Conservation (phyloP, 2,113 vertebrate species). For the Microcebus tavaratra region DNA sequence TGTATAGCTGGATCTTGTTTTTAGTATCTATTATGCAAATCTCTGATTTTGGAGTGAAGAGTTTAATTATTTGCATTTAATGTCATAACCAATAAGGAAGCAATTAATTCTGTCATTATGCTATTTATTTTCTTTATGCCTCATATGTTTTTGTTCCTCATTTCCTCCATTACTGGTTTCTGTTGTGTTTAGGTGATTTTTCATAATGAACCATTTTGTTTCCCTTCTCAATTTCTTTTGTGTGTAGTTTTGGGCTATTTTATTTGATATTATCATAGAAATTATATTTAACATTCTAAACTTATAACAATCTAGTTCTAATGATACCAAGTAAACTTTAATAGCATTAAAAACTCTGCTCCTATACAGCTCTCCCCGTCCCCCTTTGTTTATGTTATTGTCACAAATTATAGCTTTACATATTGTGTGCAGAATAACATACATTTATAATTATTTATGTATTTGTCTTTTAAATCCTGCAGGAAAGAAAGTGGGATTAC, state of each 20-base stretch:
- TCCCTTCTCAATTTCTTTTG: neutral
- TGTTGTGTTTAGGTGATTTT: neutral
- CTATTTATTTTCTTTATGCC: neutral
- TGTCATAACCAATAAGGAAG: neutral
- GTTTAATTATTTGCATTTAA: too few species aligned
- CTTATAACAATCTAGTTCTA: neutral
- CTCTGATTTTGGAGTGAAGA: too few species aligned
- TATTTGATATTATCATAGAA: neutral
- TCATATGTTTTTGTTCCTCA: neutral
- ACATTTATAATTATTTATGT: neutral
- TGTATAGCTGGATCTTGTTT: neutral
- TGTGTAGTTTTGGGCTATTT: neutral
- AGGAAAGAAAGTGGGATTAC: neutral
- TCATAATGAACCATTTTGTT: neutral
- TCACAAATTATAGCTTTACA: neutral
- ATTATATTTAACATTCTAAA: neutral
- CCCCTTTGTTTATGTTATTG: neutral
- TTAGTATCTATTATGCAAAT: too few species aligned
- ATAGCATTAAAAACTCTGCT: neutral
- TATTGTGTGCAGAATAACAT: neutral
- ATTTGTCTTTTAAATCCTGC: neutral
- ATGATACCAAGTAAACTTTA: neutral
- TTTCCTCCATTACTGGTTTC: neutral
- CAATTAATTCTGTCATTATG: neutral
- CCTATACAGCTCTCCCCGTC: neutral